phyloP scores from a whole-genome alignment of 2,113 vertebrate genomes.

The Pterocles burchelli region DNA sequence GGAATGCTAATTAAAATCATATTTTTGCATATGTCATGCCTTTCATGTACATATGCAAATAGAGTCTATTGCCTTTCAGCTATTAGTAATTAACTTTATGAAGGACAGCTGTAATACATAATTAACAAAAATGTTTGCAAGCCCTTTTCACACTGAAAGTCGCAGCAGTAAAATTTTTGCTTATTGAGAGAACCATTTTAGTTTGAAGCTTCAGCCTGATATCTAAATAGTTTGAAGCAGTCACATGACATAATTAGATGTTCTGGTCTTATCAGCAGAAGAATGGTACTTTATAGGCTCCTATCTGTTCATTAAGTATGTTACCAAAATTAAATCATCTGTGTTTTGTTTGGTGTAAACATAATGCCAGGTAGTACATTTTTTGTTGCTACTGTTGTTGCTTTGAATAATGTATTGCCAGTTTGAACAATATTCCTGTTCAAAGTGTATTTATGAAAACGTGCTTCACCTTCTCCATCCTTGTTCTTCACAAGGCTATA shows the following conservation, averaged over 20 bases:
- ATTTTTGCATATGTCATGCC: constrained; percentile 96
- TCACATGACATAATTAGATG: constrained; percentile 53
- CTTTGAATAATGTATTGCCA: background rate
- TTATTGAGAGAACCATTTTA: constrained; percentile 70
- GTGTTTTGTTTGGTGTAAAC: constrained; percentile 17
- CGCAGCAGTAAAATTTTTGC: constrained; percentile 77
- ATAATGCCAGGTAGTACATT: background rate
- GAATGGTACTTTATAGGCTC: background rate
- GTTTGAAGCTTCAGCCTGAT: constrained; percentile 58
- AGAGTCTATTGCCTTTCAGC: constrained; percentile 92
- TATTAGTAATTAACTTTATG: constrained; percentile 99
- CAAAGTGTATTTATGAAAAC: background rate
- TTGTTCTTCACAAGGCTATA: background rate
- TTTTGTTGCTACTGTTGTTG: background rate
- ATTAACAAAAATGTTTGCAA: constrained; percentile 99
- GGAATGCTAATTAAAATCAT: constrained; percentile 98
- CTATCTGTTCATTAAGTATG: background rate
- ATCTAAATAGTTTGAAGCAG: constrained; percentile 65
- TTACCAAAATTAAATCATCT: constrained; percentile 16
- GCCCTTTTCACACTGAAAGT: constrained; percentile 86
- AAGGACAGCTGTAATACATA: constrained; percentile 99
- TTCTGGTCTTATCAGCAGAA: background rate
- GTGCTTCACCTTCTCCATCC: background rate
- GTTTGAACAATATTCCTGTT: background rate
- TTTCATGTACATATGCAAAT: constrained; percentile 97